Percentiles rank a stretch among this genome's conserved stretches.
phyloP scores from a whole-genome alignment of 2,113 vertebrate species.

The pig (Sus scrofa) region T2T-Sscrofa CM000817.6:158249001-158249500 shows the following conservation, averaged over 20 bases:
- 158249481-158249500: slow-evolving; percentile 21
- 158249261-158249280: background rate
- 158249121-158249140: background rate
- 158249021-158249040: background rate
- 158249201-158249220: background rate
- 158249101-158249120: background rate
- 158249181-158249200: background rate
- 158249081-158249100: background rate
- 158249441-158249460: background rate
- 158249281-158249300: background rate
- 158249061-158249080: background rate
- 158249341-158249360: background rate
- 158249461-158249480: background rate
- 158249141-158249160: background rate
- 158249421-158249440: slow-evolving; percentile 9
- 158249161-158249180: background rate
- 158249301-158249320: background rate
- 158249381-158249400: background rate
- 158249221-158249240: background rate
- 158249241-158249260: background rate
- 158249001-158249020: background rate
- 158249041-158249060: background rate
- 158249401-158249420: background rate
- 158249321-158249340: background rate
- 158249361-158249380: background rate